These are phyloP conservation scores for Gonioctena quinquepunctata DNA, from an alignment of 1,140 invertebrate genomes.

Conservation along the genomic window DNA sequence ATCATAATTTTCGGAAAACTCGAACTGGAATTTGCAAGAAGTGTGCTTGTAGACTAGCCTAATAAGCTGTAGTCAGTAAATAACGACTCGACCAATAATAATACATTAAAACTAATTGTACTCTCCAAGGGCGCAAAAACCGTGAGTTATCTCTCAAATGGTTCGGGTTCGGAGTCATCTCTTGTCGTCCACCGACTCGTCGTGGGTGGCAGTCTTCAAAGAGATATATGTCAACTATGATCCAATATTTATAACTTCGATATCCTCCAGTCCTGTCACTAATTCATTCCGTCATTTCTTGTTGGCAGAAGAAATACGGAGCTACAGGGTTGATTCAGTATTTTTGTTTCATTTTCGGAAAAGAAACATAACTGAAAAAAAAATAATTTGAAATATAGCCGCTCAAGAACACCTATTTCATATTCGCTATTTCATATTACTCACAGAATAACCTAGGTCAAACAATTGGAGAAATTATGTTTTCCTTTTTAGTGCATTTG, in stretches of 20 bases:
- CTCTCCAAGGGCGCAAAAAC: background rate
- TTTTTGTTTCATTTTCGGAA: no score
- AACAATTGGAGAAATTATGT: no score
- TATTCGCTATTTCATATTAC: no score
- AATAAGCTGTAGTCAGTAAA: no score
- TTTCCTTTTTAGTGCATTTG: no score
- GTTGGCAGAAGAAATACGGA: background rate
- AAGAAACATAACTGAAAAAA: no score
- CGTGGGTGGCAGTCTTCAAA: constrained; percentile 29
- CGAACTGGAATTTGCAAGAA: no score
- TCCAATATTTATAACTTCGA: constrained; percentile 34
- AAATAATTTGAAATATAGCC: no score
- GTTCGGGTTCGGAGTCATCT: background rate
- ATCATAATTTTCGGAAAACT: no score
- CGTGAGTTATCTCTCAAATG: constrained; percentile 20
- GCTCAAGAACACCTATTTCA: no score
- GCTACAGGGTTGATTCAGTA: background rate
- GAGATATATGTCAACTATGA: constrained; percentile 20
- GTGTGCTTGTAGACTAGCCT: no score
- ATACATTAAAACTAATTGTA: background rate
- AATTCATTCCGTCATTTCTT: constrained; percentile 12
- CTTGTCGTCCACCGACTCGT: constrained; percentile 13
- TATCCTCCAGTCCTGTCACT: constrained; percentile 10
- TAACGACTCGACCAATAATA: background rate
- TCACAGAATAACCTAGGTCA: no score